Base-by-base conservation (phyloP, 2,888 invertebrate genomes). In the Eupithecia subfuscata region DNA sequence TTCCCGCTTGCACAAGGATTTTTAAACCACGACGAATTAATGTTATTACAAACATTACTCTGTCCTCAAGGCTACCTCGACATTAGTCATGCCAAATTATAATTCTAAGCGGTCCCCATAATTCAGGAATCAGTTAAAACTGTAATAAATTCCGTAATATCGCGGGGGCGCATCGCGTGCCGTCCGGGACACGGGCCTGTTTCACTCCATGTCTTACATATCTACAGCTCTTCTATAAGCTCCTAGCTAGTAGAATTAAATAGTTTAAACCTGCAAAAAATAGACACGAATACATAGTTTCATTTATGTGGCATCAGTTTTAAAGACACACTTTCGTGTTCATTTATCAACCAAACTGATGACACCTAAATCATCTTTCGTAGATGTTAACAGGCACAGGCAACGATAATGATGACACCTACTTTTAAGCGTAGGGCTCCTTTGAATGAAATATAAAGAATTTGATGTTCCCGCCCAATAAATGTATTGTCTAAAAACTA, bases 71-170 rank as follows among this genome's bases (percentile, higher is more conserved):
- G 74, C 72, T 64, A 63, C 60, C 72, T 37, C 11, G 34, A 79
- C 77, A 80, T 81, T 79, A 80, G 76, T 78, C 71, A 79, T 73
- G 76, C 71, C 73, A 76, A 81, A 78, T 77, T 76, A 75, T 79
- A 70, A 80, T 71, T 75, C 70, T 14, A 68, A 78, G 67, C 64
- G 71, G 73, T 65, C 74, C 63, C 75, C 78, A 76, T 82, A 80
- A 80, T 82, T 82, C 76, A 79, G 73, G 70, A 80, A 80, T 82
- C 80, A 82, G 82, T 82, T 82, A 80, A 82, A 82, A 82, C 75
- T 74, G 82, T 79, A 80, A 80, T 82, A 82, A 82, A 82, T 82
- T 79, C 76, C 77, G 81, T 81, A 78, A 72, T 78, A 77, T 79
- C 80, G 77, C 79, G 56, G 77, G 43, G 77, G 77, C 74, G 77